A percentile compares a stretch with the other conserved stretches of the same genome.
Conservation (phyloP, 1,140 invertebrate genomes). For the Drosophila orena region DNA sequence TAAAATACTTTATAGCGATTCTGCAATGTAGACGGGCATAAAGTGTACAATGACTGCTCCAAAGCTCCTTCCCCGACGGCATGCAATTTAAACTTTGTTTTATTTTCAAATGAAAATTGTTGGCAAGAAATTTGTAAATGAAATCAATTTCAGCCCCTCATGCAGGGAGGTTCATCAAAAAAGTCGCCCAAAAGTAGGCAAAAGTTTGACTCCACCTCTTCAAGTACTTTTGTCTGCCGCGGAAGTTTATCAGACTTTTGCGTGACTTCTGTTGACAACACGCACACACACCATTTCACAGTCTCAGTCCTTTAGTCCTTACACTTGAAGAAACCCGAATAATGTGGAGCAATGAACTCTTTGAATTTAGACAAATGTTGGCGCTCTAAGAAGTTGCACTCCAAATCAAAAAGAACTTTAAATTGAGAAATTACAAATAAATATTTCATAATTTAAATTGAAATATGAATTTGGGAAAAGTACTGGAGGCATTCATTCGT, state of each 20-base stretch:
- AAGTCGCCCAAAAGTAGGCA: constrained; percentile 63
- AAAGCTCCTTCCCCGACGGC: constrained; percentile 10
- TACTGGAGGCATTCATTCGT: too few relatives aligned
- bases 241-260: constrained; percentile 80
- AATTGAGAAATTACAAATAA: too few relatives aligned
- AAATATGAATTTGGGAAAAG: neutral
- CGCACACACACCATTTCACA: constrained; percentile 32
- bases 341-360: neutral
- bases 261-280: constrained; percentile 77
- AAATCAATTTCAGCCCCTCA: constrained; percentile 54
- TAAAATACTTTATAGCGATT: constrained; percentile 70
- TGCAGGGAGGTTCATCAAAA: constrained; percentile 23
- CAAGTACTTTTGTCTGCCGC: constrained; percentile 59
- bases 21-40: constrained; percentile 46
- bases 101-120: constrained; percentile 57
- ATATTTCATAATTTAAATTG: too few relatives aligned
- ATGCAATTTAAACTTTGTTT: constrained; percentile 77
- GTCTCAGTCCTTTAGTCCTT: neutral
- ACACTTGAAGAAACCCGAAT: neutral
- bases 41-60: constrained; percentile 26
- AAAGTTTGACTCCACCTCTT: constrained; percentile 20
- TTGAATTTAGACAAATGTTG: too few relatives aligned
- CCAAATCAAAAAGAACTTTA: too few relatives aligned
- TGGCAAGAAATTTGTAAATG: constrained; percentile 55
- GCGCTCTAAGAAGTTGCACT: too few relatives aligned